Evolutionary conservation across 2,888 invertebrate species (phyloP), one percentile per base, ranked within the genome.

Genomic region (Tinea trinotella): DNA sequence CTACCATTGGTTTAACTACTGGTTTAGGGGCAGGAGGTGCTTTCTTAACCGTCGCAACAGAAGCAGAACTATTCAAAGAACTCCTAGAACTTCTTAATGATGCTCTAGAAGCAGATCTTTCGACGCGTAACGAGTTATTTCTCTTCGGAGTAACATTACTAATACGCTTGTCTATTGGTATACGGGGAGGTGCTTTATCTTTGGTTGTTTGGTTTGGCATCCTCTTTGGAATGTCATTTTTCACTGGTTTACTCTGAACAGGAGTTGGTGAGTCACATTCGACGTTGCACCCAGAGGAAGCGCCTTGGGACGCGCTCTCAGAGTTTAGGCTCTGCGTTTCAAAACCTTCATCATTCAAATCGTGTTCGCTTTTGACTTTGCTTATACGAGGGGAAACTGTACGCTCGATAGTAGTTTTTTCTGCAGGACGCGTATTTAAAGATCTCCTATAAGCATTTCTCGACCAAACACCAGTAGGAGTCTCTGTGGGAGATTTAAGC

Each of bases 281-380:
- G 1, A 90, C 89, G 64, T 92, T 93, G 61, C 91, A 91, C 5
- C 90, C 89, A 0, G 94, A 94, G 0, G 94, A 94, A 1, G 94
- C 93, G 44, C 94, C 94, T 64, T 94, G 94, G 48, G 94, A 94
- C 2, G 94, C 91, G 5, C 93, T 94, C 70, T 95, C 95, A 0
- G 95, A 95, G 64, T 94, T 93, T 53, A 95, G 83, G 67, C 94
- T 95, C 67, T 95, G 95, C 0, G 94, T 94, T 71, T 96, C 95
- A 66, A 96, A 96, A 6, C 96, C 95, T 85, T 96, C 95, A 68
- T 96, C 96, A 65, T 94, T 93, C 46, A 92, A 71, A 63, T 95
- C 95, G 59, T 90, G 90, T 59, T 92, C 92, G 54, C 78, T 83
- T 58, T 81, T 83, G 0, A 87, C 86, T 69, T 88, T 87, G 0